Percentiles rank a stretch among this genome's conserved stretches.
phyloP scores from a whole-genome alignment of 35 echinoderm and acorn worm genomes.

The Lytechinus variegatus region DNA sequence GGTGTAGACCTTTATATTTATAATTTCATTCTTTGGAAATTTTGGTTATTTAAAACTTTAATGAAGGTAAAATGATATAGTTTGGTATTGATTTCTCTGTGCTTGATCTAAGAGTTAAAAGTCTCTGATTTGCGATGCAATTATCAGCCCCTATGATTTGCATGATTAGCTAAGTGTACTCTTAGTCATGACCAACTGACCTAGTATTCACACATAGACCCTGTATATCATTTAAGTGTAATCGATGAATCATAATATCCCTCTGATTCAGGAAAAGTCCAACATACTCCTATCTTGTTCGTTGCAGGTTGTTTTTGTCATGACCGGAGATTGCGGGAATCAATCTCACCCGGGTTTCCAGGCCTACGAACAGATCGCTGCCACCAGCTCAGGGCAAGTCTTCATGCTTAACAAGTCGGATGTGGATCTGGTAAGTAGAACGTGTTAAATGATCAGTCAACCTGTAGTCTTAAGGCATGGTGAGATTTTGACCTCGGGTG shows the following conservation, averaged over 20 bases:
- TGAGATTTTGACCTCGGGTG: neutral
- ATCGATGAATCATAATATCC: neutral
- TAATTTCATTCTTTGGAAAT: too few species aligned
- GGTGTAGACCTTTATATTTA: too few species aligned
- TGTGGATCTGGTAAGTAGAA: conserved; percentile 91
- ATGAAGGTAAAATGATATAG: too few species aligned
- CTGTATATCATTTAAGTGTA: neutral
- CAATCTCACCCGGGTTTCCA: conserved; percentile 82
- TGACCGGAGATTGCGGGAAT: conserved; percentile 96
- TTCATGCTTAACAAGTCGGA: conserved; percentile 98
- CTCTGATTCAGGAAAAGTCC: neutral
- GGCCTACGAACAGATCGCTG: conserved; percentile 95
- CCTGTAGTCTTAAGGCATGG: neutral
- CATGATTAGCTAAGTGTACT: neutral
- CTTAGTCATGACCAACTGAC: neutral
- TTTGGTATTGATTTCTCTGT: too few species aligned
- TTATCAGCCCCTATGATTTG: neutral
- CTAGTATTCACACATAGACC: neutral
- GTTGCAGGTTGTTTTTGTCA: conserved; percentile 91
- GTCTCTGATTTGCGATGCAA: neutral
- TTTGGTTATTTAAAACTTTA: too few species aligned
- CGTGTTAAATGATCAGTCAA: neutral
- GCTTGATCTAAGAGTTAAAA: neutral
- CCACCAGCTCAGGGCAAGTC: conserved; percentile 96
- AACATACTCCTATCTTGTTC: neutral